phyloP scores from a whole-genome alignment of 1,140 invertebrate genomes.

The Wiebesia pumilae region DNA sequence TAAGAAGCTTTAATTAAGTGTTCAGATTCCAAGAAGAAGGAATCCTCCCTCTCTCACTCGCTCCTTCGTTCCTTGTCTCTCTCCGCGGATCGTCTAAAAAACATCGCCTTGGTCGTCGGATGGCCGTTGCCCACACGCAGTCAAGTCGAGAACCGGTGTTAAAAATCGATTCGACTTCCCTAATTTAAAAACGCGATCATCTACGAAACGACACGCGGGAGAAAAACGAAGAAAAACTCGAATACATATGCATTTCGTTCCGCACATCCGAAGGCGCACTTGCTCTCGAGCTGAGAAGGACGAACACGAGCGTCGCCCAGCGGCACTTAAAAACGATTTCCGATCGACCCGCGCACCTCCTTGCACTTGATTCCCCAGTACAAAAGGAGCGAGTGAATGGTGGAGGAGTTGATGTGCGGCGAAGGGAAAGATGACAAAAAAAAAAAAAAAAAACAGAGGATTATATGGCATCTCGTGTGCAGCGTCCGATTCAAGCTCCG shows the following conservation, averaged over 20 bases:
- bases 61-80: background rate
- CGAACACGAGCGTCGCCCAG: background rate
- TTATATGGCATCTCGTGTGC: conserved; percentile 14
- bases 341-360: conserved; percentile 4
- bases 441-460: background rate
- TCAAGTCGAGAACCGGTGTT: conserved; percentile 37
- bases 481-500: conserved; percentile 51
- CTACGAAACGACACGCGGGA: background rate
- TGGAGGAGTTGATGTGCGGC: background rate
- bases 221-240: background rate
- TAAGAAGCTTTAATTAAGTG: conserved; percentile 43
- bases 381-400: background rate
- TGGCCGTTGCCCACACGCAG: conserved; percentile 42
- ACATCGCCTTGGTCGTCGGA: background rate
- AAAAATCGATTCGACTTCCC: conserved; percentile 47
- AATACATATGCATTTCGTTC: conserved; percentile 1
- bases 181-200: conserved; percentile 51
- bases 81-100: background rate
- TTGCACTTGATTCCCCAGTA: background rate
- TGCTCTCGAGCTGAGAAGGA: conserved; percentile 1
- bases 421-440: background rate
- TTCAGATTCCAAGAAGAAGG: conserved; percentile 36
- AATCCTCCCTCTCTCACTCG: background rate
- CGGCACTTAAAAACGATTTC: conserved; percentile 47
- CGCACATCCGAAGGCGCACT: background rate